Evolutionary conservation across 2,113 vertebrate species (phyloP), one percentile per base, ranked within the genome.

Genomic region (Nyctereutes procyonoides): DNA sequence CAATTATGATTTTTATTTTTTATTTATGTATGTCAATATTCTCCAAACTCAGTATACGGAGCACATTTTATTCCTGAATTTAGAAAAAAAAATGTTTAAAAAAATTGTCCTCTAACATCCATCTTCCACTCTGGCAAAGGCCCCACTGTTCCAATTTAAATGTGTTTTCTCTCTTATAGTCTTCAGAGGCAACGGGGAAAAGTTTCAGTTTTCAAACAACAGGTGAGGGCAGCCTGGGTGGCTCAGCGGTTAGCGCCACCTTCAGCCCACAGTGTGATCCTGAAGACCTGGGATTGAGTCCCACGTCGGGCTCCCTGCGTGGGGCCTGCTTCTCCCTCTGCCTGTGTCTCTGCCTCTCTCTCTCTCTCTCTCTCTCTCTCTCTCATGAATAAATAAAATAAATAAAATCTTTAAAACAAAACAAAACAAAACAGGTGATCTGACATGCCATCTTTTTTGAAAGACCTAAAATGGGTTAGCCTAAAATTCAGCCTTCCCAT

Each of bases 81-180:
- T 32, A 84, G 20, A 28, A 69, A 88, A 94, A 79, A 90, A 60
- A 5, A 7, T 13, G 32, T 3, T 73, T 13, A 16, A 32, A 87
- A 94, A 93, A 73, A 74, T 15, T 87, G 1, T 86, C 24, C 84
- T 81, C 35, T 26, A 85, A 26, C 13, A 84, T 73, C 80, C 28
- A 74, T 71, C 26, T 92, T 92, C 35, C 10, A 67, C 32, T 35
- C 38, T 14, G 12, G 60, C 74, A 96, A 93, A 92, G 95, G n/a
- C 11, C 90, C 65, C 43, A 81, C 43, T 95, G 94, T 17, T 96
- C 76, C 83, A 96, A 93, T 94, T 97, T 97, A 95, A 88, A 96
- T 51, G 62, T 96, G 67, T 85, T 96, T 97, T 60, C 69, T 95
- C 74, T 60, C 87, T 60, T 14, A 86, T 22, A 92, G 7, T 89